phyloP scores from a whole-genome alignment of 1,140 invertebrate species.

The Procambarus clarkii region DNA sequence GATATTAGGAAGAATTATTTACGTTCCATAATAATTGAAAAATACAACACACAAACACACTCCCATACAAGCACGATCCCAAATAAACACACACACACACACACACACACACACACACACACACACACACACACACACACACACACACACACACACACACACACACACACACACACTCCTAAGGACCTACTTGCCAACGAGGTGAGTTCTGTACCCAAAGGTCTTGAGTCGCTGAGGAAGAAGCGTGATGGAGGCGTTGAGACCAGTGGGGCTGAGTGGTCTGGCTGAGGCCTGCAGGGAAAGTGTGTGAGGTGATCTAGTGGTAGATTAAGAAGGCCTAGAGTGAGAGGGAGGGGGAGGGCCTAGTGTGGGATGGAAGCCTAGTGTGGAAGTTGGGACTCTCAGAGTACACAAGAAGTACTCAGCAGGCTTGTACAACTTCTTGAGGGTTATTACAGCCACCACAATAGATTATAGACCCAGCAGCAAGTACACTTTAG shows the following conservation, averaged over 20 bases:
- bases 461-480: too few relatives aligned
- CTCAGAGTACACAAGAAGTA: too few relatives aligned
- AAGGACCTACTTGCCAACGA: conserved; percentile 80
- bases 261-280: conserved; percentile 56
- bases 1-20: too few relatives aligned
- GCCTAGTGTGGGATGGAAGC: too few relatives aligned
- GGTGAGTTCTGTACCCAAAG: conserved; percentile 80
- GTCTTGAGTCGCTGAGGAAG: conserved; percentile 75
- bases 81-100: background rate
- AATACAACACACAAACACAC: background rate
- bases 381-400: too few relatives aligned
- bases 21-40: too few relatives aligned
- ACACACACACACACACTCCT: background rate
- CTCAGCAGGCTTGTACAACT: too few relatives aligned
- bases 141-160: background rate
- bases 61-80: background rate
- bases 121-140: background rate
- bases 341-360: too few relatives aligned
- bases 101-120: background rate
- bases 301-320: background rate
- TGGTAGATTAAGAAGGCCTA: background rate
- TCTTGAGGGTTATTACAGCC: too few relatives aligned
- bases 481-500: too few relatives aligned
- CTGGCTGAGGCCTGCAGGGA: background rate
- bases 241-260: conserved; percentile 70